phyloP scores from a whole-genome alignment of 2,113 vertebrate genomes.

The Rana temporaria region DNA sequence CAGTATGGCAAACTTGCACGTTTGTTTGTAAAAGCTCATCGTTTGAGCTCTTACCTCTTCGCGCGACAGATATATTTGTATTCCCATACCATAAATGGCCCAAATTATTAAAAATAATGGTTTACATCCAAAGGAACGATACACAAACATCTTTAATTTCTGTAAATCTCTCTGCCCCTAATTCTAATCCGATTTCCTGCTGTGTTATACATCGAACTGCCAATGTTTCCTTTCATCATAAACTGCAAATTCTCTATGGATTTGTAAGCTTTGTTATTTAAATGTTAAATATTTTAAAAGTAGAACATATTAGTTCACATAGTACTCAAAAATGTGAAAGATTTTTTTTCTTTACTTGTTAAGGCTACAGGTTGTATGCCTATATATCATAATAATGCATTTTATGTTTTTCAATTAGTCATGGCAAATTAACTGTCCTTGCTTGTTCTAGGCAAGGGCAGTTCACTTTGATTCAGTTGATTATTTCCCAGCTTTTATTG shows the following conservation, averaged over 20 bases:
- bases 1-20: no score
- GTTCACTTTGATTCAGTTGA: constrained; percentile 52
- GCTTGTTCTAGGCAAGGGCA: constrained; percentile 66
- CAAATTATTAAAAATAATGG: not conserved
- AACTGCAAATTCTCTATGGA: constrained; percentile 25
- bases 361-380: constrained; percentile 54
- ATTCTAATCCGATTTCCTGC: constrained; percentile 34
- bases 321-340: constrained; percentile 44
- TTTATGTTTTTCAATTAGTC: constrained; percentile 75
- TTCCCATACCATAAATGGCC: no score
- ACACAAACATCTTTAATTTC: constrained; percentile 9
- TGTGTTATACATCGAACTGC: constrained; percentile 4
- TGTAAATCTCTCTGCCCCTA: not conserved
- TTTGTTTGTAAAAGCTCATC: no score
- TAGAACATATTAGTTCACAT: constrained; percentile 52
- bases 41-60: no score
- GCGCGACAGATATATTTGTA: no score
- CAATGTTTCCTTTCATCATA: constrained; percentile 39
- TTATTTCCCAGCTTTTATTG: constrained; percentile 61
- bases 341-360: constrained; percentile 46
- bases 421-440: constrained; percentile 75
- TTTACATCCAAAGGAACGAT: not conserved
- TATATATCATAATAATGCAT: constrained; percentile 74
- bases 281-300: constrained; percentile 46
- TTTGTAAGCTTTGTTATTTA: constrained; percentile 34